These are phyloP conservation scores for Rutilus rutilus DNA, from an alignment of 2,113 vertebrate genomes.

Conservation along the genomic window DNA sequence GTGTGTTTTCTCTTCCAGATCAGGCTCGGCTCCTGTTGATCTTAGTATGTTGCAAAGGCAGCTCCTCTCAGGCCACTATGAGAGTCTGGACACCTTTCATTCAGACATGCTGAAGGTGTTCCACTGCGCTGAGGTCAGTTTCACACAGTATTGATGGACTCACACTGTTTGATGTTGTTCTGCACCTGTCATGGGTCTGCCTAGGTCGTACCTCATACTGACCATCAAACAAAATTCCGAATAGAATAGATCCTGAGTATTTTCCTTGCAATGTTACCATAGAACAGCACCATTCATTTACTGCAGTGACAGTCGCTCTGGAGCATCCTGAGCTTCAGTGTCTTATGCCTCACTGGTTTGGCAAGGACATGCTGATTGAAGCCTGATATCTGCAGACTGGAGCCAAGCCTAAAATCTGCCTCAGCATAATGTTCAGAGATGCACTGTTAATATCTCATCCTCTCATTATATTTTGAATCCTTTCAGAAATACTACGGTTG, in stretches of 20 bases:
- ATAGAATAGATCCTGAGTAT: neutral
- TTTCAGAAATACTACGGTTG: slow-evolving; percentile 93
- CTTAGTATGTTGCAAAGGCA: slow-evolving; percentile 92
- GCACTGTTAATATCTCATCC: slow-evolving; percentile 4
- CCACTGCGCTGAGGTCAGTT: slow-evolving; percentile 92
- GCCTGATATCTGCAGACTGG: too few species aligned
- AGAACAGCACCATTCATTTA: neutral
- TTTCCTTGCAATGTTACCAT: neutral
- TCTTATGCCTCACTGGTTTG: neutral
- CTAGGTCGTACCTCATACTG: slow-evolving; percentile 3
- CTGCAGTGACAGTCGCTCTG: neutral
- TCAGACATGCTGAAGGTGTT: slow-evolving; percentile 98
- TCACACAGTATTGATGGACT: slow-evolving; percentile 21
- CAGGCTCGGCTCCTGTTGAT: slow-evolving; percentile 75
- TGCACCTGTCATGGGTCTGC: neutral
- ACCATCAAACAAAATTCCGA: neutral
- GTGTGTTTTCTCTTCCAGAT: slow-evolving; percentile 37
- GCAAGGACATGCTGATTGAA: too few species aligned
- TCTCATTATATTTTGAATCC: neutral
- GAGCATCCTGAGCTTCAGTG: neutral
- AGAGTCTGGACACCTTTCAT: slow-evolving; percentile 94
- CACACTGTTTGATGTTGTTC: slow-evolving; percentile 17
- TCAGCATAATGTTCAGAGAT: slow-evolving; percentile 13
- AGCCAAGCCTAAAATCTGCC: neutral
- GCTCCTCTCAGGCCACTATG: slow-evolving; percentile 92